phyloP scores from a whole-genome alignment of 1,140 invertebrate genomes.

The Theocolax elegans region DNA sequence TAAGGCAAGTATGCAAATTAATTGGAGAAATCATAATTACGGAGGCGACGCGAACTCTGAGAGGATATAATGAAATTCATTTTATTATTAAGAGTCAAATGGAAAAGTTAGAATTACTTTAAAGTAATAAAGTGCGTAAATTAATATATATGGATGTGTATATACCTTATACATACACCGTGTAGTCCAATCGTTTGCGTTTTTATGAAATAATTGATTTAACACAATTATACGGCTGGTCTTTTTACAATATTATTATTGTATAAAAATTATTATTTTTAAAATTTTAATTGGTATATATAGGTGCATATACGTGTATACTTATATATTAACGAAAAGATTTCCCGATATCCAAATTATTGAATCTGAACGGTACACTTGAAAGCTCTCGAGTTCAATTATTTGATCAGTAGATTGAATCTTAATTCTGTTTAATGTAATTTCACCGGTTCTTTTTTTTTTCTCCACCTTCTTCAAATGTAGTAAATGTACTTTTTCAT shows the following conservation, averaged over 20 bases:
- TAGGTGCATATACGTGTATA: no score
- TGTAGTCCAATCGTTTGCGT: no score
- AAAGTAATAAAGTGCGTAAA: background rate
- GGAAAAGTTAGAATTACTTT: background rate
- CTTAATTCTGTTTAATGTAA: background rate
- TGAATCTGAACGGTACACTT: background rate
- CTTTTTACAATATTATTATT: no score
- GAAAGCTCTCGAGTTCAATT: background rate
- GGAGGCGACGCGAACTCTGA: background rate
- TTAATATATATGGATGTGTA: no score
- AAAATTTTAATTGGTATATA: background rate
- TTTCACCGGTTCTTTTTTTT: background rate
- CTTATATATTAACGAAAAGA: background rate
- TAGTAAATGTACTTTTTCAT: conserved; percentile 10
- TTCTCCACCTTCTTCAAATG: background rate
- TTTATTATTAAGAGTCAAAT: background rate
- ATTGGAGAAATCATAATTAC: conserved; percentile 41
- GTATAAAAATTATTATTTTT: no score
- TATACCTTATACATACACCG: no score
- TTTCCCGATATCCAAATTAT: conserved; percentile 4
- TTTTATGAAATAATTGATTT: no score
- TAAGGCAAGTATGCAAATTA: conserved; percentile 37
- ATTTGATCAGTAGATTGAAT: background rate
- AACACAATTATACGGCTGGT: no score
- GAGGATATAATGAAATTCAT: conserved; percentile 4